phyloP scores from a whole-genome alignment of 92 coral and sea anemone species.

The Epizoanthus illoricatus region DNA sequence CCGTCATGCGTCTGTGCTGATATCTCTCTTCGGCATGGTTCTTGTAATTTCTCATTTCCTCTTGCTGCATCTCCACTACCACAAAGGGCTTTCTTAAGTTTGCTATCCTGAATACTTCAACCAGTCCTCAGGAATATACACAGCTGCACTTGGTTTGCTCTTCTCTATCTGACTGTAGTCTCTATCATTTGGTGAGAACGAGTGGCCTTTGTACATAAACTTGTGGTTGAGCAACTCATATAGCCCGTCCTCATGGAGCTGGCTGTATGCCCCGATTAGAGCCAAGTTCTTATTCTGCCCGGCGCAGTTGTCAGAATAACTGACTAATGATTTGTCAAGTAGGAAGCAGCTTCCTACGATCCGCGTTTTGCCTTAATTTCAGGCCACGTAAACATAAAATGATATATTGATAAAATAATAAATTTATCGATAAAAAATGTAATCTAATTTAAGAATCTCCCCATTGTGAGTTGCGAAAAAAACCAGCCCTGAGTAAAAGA shows the following conservation, averaged over 20 bases:
- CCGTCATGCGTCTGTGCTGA: not conserved
- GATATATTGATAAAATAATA: constrained; percentile 40
- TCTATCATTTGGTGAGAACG: not conserved
- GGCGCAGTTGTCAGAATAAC: constrained; percentile 45
- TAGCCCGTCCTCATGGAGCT: no score
- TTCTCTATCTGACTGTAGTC: constrained; percentile 4
- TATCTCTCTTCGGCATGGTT: not conserved
- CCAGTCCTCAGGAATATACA: constrained; percentile 3
- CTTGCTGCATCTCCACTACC: constrained; percentile 4
- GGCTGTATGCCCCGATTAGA: no score
- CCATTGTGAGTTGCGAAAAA: constrained; percentile 19
- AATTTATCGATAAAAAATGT: no score
- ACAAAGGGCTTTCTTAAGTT: constrained; percentile 23
- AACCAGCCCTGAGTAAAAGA: not conserved
- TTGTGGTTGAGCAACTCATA: no score
- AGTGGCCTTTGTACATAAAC: not conserved
- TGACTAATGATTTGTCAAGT: not conserved
- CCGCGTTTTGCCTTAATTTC: constrained; percentile 42
- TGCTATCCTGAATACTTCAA: constrained; percentile 12
- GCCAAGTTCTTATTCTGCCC: constrained; percentile 46
- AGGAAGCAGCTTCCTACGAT: constrained; percentile 33
- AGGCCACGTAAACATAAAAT: constrained; percentile 39
- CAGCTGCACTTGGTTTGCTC: not conserved
- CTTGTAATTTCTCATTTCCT: not conserved
- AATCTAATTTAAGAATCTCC: no score